These are phyloP conservation scores for Melanotaenia nigrans DNA, from an alignment of 2,797 vertebrate genomes.

Conservation along the genomic window DNA sequence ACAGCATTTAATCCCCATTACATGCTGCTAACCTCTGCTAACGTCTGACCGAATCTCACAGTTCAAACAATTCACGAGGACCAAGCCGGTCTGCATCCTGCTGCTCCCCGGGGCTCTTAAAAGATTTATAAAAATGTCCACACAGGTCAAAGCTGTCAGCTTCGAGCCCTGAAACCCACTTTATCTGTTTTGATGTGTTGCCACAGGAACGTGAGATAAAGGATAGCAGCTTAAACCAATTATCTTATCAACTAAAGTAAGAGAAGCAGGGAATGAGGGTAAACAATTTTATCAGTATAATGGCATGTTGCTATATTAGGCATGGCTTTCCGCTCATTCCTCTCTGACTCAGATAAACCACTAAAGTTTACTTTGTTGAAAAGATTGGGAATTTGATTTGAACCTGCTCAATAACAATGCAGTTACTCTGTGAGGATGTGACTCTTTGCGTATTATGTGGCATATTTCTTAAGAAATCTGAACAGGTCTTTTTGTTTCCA, in stretches of 20 bases:
- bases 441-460: background rate
- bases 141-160: conserved; percentile 18
- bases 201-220: conserved; percentile 47
- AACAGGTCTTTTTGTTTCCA: too few species aligned
- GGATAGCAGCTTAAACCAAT: conserved; percentile 41
- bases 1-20: conserved; percentile 20
- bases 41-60: conserved; percentile 7
- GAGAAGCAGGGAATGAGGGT: conserved; percentile 43
- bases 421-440: background rate
- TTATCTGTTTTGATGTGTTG: conserved; percentile 37
- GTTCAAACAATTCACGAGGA: conserved; percentile 9
- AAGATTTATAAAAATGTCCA: conserved; percentile 32
- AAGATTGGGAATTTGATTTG: conserved; percentile 38
- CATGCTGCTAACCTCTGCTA: background rate
- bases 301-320: conserved; percentile 58
- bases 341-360: conserved; percentile 36
- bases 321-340: conserved; percentile 43
- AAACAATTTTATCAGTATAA: conserved; percentile 31
- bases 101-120: conserved; percentile 23
- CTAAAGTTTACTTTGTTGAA: conserved; percentile 53
- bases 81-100: conserved; percentile 6
- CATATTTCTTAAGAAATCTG: background rate
- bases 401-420: conserved; percentile 26
- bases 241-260: conserved; percentile 26
- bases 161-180: conserved; percentile 12